phyloP scores from a whole-genome alignment of 2,113 vertebrate genomes.

The Mesocricetus auratus region DNA sequence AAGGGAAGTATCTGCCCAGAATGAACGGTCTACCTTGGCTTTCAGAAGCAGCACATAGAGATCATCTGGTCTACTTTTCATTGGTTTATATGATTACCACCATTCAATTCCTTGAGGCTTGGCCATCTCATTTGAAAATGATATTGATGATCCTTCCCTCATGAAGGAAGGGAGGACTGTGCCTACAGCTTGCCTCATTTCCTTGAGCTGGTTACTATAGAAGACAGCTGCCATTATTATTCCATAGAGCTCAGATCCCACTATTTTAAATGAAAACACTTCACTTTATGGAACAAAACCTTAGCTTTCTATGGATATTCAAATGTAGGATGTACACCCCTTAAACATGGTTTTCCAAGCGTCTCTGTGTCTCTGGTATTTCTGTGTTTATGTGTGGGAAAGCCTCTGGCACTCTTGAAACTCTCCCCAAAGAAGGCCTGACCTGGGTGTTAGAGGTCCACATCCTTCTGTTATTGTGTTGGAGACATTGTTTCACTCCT shows the following conservation, averaged over 20 bases:
- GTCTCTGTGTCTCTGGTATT: neutral
- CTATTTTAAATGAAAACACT: neutral
- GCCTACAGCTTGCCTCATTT: neutral
- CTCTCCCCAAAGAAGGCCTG: neutral
- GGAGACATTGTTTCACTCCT: neutral
- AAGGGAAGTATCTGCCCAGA: neutral
- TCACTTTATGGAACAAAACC: neutral
- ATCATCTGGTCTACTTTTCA: neutral
- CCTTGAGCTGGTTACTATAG: neutral
- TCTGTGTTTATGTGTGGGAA: neutral
- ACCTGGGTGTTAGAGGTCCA: neutral
- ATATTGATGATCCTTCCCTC: neutral
- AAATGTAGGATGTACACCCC: neutral
- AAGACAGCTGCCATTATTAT: neutral
- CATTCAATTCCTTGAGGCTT: neutral
- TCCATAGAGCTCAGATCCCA: neutral
- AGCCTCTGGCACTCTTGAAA: neutral
- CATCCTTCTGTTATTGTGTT: neutral
- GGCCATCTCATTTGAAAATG: neutral
- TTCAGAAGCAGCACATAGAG: neutral
- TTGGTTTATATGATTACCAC: neutral
- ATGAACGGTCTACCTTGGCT: neutral
- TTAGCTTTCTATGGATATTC: neutral
- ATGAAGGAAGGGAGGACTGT: neutral
- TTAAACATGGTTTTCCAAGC: neutral